phyloP scores from a whole-genome alignment of 2,888 invertebrate species.

The Acrobasis suavella region DNA sequence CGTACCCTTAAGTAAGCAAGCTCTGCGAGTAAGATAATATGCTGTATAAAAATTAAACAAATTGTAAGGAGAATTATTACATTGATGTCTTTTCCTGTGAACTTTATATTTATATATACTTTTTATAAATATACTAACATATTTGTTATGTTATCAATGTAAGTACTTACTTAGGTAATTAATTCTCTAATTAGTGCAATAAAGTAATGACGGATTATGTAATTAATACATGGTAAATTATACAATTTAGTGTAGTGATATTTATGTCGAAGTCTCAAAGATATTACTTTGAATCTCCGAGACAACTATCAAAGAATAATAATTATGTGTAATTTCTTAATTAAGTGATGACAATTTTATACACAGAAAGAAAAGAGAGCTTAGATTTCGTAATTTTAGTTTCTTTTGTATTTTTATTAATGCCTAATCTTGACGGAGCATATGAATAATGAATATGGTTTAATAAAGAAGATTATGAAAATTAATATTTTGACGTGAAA shows the following conservation, averaged over 20 bases:
- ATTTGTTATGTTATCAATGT: too few relatives aligned
- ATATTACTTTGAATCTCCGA: constrained; percentile 63
- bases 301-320: constrained; percentile 57
- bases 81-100: too few relatives aligned
- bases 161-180: too few relatives aligned
- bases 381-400: neutral
- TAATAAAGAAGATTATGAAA: too few relatives aligned
- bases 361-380: constrained; percentile 18
- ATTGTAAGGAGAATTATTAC: neutral
- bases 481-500: too few relatives aligned
- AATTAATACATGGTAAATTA: constrained; percentile 12
- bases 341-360: constrained; percentile 25
- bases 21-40: too few relatives aligned
- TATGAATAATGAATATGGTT: too few relatives aligned
- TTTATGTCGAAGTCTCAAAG: constrained; percentile 68
- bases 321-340: constrained; percentile 23
- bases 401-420: neutral
- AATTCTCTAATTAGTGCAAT: neutral
- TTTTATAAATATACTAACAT: too few relatives aligned
- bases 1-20: too few relatives aligned
- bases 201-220: constrained; percentile 27
- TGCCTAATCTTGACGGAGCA: too few relatives aligned
- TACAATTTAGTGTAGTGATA: constrained; percentile 47
- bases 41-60: too few relatives aligned
- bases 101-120: too few relatives aligned